These are phyloP conservation scores for Paedocypris micromegethes DNA, from an alignment of 2,797 vertebrate genomes.

Conservation along the genomic window DNA sequence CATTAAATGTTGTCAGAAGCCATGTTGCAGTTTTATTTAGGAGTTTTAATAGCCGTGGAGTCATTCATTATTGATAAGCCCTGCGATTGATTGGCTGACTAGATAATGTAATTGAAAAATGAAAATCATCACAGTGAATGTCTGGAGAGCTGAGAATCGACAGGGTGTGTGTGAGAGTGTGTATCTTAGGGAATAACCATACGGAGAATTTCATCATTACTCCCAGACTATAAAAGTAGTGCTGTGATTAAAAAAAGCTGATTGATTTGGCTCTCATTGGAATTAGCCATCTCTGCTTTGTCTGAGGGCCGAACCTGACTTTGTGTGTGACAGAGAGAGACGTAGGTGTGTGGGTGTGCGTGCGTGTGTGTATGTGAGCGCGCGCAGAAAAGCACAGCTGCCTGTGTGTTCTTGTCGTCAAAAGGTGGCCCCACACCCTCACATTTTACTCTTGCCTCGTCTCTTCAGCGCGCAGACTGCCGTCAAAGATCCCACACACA, in stretches of 20 bases:
- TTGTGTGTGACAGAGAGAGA: neutral
- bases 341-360: conserved; percentile 11
- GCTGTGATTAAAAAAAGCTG: conserved; percentile 78
- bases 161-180: conserved; percentile 36
- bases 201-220: conserved; percentile 75
- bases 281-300: conserved; percentile 66
- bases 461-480: conserved; percentile 58
- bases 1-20: conserved; percentile 64
- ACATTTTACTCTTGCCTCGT: conserved; percentile 73
- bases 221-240: conserved; percentile 74
- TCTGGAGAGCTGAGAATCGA: conserved; percentile 54
- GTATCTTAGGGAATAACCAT: conserved; percentile 70
- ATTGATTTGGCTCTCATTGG: conserved; percentile 78
- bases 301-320: conserved; percentile 32
- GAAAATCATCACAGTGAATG: conserved; percentile 71
- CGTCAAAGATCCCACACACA: conserved; percentile 51
- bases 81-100: conserved; percentile 77
- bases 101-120: conserved; percentile 82
- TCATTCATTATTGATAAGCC: conserved; percentile 80
- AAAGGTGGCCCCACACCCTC: conserved; percentile 92
- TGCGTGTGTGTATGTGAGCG: conserved; percentile 15
- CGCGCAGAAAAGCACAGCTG: conserved; percentile 32
- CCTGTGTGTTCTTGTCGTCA: conserved; percentile 80
- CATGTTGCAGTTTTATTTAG: conserved; percentile 71
- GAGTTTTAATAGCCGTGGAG: conserved; percentile 69